phyloP scores from a whole-genome alignment of 2,797 vertebrate species.

The Falco concolor region DNA sequence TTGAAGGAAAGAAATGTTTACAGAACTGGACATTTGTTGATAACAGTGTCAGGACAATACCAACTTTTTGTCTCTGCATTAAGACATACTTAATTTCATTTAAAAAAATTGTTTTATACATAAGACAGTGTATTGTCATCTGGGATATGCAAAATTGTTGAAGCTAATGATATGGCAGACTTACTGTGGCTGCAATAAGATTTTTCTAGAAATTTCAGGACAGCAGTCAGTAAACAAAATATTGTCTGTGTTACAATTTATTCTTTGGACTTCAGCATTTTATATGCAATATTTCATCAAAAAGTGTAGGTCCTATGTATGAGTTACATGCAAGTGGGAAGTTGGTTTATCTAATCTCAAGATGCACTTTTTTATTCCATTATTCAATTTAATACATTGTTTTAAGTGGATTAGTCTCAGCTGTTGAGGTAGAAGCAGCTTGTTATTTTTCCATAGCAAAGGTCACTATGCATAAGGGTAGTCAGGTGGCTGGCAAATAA shows the following conservation, averaged over 20 bases:
- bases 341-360: background rate
- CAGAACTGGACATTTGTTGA: background rate
- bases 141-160: background rate
- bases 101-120: background rate
- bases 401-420: conserved; percentile 62
- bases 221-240: background rate
- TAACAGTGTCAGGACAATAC: background rate
- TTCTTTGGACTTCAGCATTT: background rate
- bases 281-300: background rate
- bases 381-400: conserved; percentile 17
- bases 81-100: background rate
- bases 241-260: background rate
- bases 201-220: background rate
- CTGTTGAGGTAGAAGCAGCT: conserved; percentile 30
- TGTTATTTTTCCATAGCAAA: conserved; percentile 59
- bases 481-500: conserved; percentile 4
- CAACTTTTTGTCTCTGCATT: background rate
- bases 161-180: background rate
- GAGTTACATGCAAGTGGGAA: background rate
- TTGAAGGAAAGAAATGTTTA: background rate
- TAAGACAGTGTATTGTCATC: background rate
- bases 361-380: background rate
- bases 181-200: background rate
- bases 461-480: background rate
- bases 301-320: background rate